These are phyloP conservation scores for Myotis brandtii DNA, from an alignment of 2,113 vertebrate species.

Conservation along the genomic window DNA sequence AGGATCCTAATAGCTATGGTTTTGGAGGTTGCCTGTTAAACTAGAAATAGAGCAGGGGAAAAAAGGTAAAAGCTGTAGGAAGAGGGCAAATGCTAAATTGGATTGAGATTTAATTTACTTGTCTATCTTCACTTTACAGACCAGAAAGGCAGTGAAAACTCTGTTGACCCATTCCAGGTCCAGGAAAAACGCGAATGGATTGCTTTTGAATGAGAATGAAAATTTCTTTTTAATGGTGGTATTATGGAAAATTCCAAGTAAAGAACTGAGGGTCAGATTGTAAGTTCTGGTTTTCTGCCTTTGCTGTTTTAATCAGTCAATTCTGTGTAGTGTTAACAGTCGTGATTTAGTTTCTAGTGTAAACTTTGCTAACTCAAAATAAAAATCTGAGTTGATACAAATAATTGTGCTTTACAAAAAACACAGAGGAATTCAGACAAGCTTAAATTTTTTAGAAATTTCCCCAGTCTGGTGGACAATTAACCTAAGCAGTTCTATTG, in stretches of 20 bases:
- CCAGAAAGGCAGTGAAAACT: constrained; percentile 91
- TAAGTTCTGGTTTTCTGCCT: constrained; percentile 58
- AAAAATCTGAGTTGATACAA: background rate
- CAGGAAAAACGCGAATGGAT: constrained; percentile 74
- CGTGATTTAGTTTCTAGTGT: background rate
- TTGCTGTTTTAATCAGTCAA: background rate
- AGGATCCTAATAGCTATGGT: background rate
- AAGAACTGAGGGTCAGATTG: constrained; percentile 74
- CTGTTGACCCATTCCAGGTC: constrained; percentile 88
- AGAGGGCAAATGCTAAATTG: background rate
- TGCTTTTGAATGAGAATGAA: constrained; percentile 88
- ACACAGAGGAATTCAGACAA: background rate
- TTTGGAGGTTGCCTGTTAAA: background rate
- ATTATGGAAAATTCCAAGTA: constrained; percentile 92
- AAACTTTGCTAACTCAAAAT: background rate
- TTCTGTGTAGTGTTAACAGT: background rate
- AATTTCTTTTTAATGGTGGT: constrained; percentile 90
- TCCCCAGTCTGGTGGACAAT: background rate
- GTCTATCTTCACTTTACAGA: constrained; percentile 81
- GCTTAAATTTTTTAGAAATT: background rate
- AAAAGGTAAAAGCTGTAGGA: background rate
- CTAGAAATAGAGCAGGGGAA: background rate
- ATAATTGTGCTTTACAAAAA: background rate
- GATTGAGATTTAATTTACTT: background rate
- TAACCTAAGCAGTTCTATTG: background rate